Evolutionary conservation across 2,888 invertebrate species (phyloP).

Genomic region (Drosophila merina): DNA sequence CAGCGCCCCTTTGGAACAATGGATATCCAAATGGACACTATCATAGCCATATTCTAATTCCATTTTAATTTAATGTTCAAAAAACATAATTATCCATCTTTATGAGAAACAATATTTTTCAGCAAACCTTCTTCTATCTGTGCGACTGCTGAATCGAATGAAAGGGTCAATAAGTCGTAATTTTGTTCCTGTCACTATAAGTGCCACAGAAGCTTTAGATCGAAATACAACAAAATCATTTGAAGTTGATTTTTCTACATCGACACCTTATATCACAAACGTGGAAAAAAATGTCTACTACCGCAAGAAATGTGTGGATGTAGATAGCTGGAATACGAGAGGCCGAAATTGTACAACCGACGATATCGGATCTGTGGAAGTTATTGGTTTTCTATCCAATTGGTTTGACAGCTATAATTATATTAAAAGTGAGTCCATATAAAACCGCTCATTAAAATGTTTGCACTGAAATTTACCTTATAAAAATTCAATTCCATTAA

Average conservation of each 20-base stretch:
- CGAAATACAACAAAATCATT: not conserved
- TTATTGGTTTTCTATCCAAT: conserved; percentile 88
- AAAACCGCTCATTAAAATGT: too few species aligned
- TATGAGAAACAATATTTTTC: not conserved
- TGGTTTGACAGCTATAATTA: conserved; percentile 89
- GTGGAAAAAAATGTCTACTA: conserved; percentile 65
- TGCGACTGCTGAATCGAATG: not conserved
- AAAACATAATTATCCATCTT: too few species aligned
- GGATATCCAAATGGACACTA: too few species aligned
- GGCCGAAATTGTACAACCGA: conserved; percentile 77
- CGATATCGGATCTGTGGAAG: conserved; percentile 77
- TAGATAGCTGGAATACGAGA: conserved; percentile 77
- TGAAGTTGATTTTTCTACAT: not conserved
- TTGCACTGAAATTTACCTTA: too few species aligned
- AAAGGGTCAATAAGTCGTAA: conserved; percentile 17
- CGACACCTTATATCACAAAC: not conserved
- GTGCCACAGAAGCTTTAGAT: not conserved
- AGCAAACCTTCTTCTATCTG: not conserved
- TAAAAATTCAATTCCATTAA: too few species aligned
- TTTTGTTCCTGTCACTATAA: conserved; percentile 2
- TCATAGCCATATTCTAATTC: too few species aligned
- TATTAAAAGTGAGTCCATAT: conserved; percentile 87
- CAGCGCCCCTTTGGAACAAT: too few species aligned
- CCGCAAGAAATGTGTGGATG: conserved; percentile 70
- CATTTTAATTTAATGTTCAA: too few species aligned